These are phyloP conservation scores for Rattus rattus DNA, from an alignment of 2,113 vertebrate genomes.

Conservation along the genomic window DNA sequence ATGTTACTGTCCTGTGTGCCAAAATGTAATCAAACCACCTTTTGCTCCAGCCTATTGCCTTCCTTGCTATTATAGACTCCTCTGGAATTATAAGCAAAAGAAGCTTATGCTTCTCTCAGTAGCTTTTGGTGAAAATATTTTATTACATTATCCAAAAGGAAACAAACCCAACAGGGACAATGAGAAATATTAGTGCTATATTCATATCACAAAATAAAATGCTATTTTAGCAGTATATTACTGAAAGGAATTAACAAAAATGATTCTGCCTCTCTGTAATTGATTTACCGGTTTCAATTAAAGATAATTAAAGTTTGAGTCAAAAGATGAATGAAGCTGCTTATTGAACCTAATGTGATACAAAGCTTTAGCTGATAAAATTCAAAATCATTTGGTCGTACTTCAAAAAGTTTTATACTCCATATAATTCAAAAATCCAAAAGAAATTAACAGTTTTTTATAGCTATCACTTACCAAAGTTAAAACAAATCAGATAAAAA, in stretches of 20 bases:
- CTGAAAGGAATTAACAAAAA: background rate
- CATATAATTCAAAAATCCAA: background rate
- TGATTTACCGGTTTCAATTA: background rate
- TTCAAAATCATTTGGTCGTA: background rate
- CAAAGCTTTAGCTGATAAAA: background rate
- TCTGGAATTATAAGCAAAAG: background rate
- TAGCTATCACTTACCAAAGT: background rate
- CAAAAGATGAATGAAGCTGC: background rate
- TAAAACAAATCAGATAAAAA: background rate
- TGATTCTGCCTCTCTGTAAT: accelerated
- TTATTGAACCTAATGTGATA: background rate
- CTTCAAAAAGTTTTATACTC: background rate
- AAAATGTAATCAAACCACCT: background rate
- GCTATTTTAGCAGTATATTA: background rate
- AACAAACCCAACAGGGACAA: too few species aligned
- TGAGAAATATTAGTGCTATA: background rate
- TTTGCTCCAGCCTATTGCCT: background rate
- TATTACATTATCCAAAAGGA: background rate
- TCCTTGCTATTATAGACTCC: background rate
- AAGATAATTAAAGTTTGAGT: background rate
- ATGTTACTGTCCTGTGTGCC: background rate
- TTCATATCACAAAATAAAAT: background rate
- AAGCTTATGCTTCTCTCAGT: background rate
- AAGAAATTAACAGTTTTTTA: too few species aligned
- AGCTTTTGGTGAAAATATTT: background rate